A percentile compares a stretch with the other conserved stretches of the same genome.
These are phyloP conservation scores for Platysteira castanea DNA, from an alignment of 2,113 vertebrate genomes.

Conservation along the genomic window DNA sequence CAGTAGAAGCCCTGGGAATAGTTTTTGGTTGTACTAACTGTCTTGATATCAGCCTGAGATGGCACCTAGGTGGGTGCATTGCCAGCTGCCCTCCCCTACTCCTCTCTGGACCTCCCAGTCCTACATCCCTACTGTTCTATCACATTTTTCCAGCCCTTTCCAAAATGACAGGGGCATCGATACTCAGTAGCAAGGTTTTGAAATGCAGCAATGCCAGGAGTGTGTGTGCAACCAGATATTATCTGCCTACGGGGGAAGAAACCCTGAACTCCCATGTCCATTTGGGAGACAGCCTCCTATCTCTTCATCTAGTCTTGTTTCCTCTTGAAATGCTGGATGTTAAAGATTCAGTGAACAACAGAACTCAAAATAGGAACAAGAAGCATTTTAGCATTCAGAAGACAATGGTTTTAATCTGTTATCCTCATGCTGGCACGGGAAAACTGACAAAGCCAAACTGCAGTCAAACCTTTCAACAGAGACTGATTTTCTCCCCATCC, in stretches of 20 bases:
- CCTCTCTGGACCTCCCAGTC: background rate
- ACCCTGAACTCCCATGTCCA: background rate
- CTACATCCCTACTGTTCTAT: background rate
- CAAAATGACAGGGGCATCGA: rapidly evolving
- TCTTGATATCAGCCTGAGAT: background rate
- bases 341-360: background rate
- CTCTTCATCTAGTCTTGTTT: slow-evolving; percentile 13
- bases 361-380: slow-evolving; percentile 37
- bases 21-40: slow-evolving; percentile 31
- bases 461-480: background rate
- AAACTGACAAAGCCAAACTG: background rate
- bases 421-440: background rate
- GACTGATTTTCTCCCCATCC: background rate
- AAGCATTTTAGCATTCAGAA: background rate
- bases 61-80: background rate
- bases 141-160: background rate
- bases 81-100: background rate
- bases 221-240: background rate
- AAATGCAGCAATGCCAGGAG: background rate
- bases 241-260: background rate
- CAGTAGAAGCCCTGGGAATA: slow-evolving; percentile 37
- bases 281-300: background rate
- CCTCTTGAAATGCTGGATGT: slow-evolving; percentile 1
- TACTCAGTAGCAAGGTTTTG: background rate
- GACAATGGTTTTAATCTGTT: slow-evolving; percentile 19